Conservation (phyloP, 2,888 invertebrate species). For the Lottia scabra region DNA sequence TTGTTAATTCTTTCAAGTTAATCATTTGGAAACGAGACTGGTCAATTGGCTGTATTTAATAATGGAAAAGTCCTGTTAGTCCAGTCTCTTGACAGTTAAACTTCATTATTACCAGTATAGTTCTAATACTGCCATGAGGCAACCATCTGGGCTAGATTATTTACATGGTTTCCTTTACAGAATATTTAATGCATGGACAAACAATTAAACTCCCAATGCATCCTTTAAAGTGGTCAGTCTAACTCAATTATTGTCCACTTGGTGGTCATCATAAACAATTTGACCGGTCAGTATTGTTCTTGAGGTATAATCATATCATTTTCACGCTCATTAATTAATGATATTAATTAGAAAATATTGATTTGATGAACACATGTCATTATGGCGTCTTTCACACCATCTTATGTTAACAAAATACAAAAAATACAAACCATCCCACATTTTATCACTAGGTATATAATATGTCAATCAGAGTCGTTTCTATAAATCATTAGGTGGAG, state of each 20-base stretch:
- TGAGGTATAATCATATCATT: not conserved
- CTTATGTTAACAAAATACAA: too few species aligned
- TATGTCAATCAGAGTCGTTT: too few species aligned
- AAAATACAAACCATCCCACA: too few species aligned
- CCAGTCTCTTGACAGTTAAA: not conserved
- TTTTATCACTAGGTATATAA: too few species aligned
- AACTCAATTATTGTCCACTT: constrained; percentile 4
- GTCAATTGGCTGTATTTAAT: not conserved
- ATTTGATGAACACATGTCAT: not conserved
- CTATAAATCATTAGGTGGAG: too few species aligned
- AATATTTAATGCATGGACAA: not conserved
- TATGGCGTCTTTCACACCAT: not conserved
- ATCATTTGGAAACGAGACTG: not conserved
- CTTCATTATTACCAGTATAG: not conserved
- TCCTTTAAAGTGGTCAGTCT: not conserved
- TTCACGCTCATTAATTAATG: not conserved
- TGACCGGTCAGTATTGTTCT: not conserved
- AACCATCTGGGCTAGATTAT: not conserved
- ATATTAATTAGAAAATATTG: not conserved
- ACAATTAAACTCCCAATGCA: not conserved
- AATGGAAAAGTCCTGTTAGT: not conserved
- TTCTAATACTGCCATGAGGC: not conserved
- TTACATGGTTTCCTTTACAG: not conserved
- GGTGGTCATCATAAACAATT: constrained; percentile 1
- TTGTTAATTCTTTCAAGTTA: not conserved